A percentile compares a stretch with the other conserved stretches of the same genome.
phyloP scores from a whole-genome alignment of 37 sponge, comb jelly and placozoan genomes.

The Petrosia ficiformis region DNA sequence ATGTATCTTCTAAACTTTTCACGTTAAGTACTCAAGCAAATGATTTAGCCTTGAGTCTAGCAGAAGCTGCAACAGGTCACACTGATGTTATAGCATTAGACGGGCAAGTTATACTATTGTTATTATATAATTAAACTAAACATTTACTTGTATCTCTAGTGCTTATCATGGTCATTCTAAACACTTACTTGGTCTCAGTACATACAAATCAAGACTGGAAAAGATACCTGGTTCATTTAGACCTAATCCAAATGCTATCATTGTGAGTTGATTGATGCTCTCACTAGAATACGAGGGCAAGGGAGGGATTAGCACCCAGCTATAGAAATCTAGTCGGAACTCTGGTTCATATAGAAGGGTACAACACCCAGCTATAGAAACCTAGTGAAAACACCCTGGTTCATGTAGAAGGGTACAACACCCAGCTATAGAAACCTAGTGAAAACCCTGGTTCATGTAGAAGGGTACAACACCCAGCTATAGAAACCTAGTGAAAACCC shows the following conservation, averaged over 20 bases:
- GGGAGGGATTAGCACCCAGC: no score
- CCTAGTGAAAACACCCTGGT: no score
- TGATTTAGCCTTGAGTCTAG: constrained; percentile 79
- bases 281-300: no score
- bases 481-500: no score
- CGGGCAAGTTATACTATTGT: constrained; percentile 37
- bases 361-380: no score
- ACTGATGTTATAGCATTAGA: constrained; percentile 75
- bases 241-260: constrained; percentile 25
- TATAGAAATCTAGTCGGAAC: no score
- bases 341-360: no score
- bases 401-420: no score
- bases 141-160: constrained; percentile 25
- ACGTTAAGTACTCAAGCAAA: constrained; percentile 81
- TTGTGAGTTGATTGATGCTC: constrained; percentile 24
- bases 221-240: constrained; percentile 19
- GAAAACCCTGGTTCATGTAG: no score
- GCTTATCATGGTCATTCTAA: constrained; percentile 87
- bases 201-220: constrained; percentile 67
- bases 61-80: constrained; percentile 54
- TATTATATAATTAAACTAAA: neutral
- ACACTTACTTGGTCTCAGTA: constrained; percentile 68
- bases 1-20: no score
- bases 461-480: no score
- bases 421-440: no score